Percentiles rank a stretch among this genome's conserved stretches.
phyloP scores from a whole-genome alignment of 2,113 vertebrate genomes.

The Toxostoma redivivum region DNA sequence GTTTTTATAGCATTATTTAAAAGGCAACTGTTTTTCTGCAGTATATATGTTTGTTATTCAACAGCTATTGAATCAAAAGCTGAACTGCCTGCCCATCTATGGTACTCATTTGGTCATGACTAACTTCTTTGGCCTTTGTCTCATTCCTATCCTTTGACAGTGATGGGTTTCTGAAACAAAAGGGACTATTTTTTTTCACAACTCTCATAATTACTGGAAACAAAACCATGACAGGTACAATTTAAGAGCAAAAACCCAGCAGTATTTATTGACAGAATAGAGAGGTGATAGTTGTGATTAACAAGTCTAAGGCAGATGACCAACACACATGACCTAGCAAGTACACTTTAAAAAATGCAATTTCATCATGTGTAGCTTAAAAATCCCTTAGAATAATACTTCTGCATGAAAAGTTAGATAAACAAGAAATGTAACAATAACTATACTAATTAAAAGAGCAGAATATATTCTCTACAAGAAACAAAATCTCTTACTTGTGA shows the following conservation, averaged over 20 bases:
- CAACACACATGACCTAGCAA: background rate
- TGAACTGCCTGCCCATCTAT: constrained; percentile 60
- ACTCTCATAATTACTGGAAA: background rate
- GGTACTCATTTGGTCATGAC: constrained; percentile 54
- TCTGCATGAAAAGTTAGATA: background rate
- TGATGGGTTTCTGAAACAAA: constrained; percentile 42
- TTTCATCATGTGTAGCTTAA: background rate
- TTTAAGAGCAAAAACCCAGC: background rate
- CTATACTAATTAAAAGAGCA: background rate
- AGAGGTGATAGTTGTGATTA: background rate
- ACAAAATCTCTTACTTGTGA: background rate
- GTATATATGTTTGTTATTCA: constrained; percentile 25
- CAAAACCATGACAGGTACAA: constrained; percentile 16
- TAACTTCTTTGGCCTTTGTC: constrained; percentile 57
- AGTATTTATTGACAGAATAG: background rate
- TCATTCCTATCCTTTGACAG: constrained; percentile 65
- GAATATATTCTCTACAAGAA: background rate
- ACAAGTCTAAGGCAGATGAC: background rate
- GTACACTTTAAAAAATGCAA: background rate
- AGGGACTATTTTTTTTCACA: constrained; percentile 35
- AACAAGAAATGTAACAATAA: background rate
- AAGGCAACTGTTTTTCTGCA: background rate
- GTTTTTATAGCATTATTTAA: background rate
- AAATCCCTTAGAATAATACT: background rate
- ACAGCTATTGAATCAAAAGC: constrained; percentile 38